Percentiles rank a stretch among this genome's conserved stretches.
Evolutionary conservation across 2,888 invertebrate species (phyloP).

Genomic region (Phlogophora meticulosa): DNA sequence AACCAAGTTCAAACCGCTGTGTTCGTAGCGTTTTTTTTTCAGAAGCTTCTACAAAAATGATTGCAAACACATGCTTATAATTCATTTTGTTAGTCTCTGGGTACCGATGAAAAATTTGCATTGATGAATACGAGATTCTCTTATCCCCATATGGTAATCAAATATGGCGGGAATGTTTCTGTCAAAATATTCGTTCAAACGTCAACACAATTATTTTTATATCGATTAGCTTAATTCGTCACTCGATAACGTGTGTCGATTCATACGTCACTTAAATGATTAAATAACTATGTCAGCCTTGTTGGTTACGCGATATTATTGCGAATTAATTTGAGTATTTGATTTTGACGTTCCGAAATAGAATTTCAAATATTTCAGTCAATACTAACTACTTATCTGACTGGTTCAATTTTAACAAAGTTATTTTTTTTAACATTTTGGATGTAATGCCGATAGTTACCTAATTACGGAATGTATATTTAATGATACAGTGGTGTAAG

Average conservation of each 20-base stretch:
- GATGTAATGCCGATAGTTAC: constrained; percentile 18
- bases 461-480: too few relatives aligned
- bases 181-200: constrained; percentile 71
- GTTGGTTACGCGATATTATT: constrained; percentile 41
- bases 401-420: too few relatives aligned
- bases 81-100: background rate
- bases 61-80: background rate
- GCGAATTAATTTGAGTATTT: constrained; percentile 13
- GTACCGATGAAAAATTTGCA: background rate
- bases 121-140: background rate
- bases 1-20: background rate
- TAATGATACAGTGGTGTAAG: too few relatives aligned
- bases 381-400: too few relatives aligned
- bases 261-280: constrained; percentile 84
- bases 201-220: constrained; percentile 82
- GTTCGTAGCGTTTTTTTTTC: constrained; percentile 6
- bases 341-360: background rate
- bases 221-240: constrained; percentile 82
- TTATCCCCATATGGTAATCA: too few relatives aligned
- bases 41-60: background rate
- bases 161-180: constrained; percentile 19
- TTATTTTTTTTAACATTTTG: background rate
- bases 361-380: background rate
- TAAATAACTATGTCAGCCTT: constrained; percentile 75
- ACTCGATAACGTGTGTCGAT: constrained; percentile 81